Percentiles rank a stretch among this genome's conserved stretches.
These are phyloP conservation scores for Spodoptera littoralis DNA, from an alignment of 2,888 invertebrate species.

Conservation along the genomic window DNA sequence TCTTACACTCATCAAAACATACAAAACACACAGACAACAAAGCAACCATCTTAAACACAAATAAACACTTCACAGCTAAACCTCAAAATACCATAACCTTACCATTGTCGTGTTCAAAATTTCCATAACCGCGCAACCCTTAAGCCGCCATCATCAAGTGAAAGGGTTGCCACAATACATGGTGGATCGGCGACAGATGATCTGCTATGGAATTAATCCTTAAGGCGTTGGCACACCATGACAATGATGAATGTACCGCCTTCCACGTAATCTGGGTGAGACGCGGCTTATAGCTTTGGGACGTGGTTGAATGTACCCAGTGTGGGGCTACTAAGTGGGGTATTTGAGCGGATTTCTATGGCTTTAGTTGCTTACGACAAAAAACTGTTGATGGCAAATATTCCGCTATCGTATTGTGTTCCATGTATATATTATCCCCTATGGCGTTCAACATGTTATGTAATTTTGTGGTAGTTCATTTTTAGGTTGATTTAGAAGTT, in stretches of 20 bases:
- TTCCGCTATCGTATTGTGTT: too few relatives aligned
- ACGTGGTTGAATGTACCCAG: conserved; percentile 37
- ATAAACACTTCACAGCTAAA: too few relatives aligned
- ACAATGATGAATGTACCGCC: conserved; percentile 67
- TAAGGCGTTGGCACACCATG: conserved; percentile 58
- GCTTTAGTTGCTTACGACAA: too few relatives aligned
- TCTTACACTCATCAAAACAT: too few relatives aligned
- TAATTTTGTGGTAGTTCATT: too few relatives aligned
- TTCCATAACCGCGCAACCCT: conserved; percentile 2
- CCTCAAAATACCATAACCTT: background rate
- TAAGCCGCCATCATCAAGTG: conserved; percentile 35
- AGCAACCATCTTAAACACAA: background rate
- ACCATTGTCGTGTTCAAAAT: conserved; percentile 25
- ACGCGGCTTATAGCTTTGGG: conserved; percentile 56
- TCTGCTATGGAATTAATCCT: conserved; percentile 61
- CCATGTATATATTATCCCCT: too few relatives aligned
- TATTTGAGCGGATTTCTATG: conserved; percentile 14
- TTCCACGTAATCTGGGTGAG: conserved; percentile 56
- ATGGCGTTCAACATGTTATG: too few relatives aligned
- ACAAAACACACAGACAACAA: background rate
- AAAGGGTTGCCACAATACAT: conserved; percentile 42
- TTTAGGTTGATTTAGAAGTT: too few relatives aligned
- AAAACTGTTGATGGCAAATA: too few relatives aligned
- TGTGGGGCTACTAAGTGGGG: conserved; percentile 41
- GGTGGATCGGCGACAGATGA: conserved; percentile 55